phyloP scores from a whole-genome alignment of 2,113 vertebrate genomes.

The Prochilodus magdalenae region DNA sequence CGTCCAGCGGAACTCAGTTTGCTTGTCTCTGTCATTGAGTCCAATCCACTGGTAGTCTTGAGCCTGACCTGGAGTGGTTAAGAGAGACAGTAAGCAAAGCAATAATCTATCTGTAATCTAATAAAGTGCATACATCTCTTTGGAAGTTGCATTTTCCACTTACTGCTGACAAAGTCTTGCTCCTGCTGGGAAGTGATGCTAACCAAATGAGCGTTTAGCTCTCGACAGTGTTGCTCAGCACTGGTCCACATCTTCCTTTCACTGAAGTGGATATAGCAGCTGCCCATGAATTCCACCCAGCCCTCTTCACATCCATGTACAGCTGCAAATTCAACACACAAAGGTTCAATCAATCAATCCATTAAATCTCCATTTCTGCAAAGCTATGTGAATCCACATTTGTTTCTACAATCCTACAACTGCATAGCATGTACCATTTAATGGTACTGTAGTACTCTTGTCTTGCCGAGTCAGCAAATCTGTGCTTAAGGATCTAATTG shows the following conservation, averaged over 20 bases:
- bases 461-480: too few species aligned
- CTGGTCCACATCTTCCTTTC: constrained; percentile 88
- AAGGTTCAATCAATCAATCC: too few species aligned
- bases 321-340: constrained; percentile 65
- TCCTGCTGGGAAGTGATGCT: constrained; percentile 91
- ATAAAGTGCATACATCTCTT: background rate
- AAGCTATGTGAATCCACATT: too few species aligned
- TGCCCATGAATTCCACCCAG: constrained; percentile 92
- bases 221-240: constrained; percentile 86
- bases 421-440: too few species aligned
- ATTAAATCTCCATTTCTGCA: too few species aligned
- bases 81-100: background rate
- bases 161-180: constrained; percentile 93
- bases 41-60: constrained; percentile 97
- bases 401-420: too few species aligned
- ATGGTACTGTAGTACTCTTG: too few species aligned
- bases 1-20: constrained; percentile 93
- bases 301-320: constrained; percentile 84
- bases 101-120: background rate
- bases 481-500: too few species aligned
- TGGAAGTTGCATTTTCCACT: constrained; percentile 68
- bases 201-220: constrained; percentile 88
- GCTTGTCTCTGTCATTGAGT: constrained; percentile 87
- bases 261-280: constrained; percentile 89
- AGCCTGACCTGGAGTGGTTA: constrained; percentile 76